Base-by-base conservation (phyloP, 2,888 invertebrate species). In the Philopedon plagiatum region DNA sequence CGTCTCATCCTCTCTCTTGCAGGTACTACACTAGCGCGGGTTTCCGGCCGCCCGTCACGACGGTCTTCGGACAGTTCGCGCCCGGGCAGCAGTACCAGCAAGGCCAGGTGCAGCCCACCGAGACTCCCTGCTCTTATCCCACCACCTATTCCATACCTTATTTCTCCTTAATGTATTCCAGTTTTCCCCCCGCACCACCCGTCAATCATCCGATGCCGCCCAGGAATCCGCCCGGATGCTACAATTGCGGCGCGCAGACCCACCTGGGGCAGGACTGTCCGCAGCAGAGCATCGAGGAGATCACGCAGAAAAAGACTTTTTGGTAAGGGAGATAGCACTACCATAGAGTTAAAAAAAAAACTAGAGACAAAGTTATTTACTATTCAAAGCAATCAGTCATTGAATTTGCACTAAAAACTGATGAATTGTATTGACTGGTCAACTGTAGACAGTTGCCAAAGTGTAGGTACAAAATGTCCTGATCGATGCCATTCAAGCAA, bases 231-330 rank as follows among this genome's bases (percentile, higher is more conserved):
- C 79, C 82, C n/a, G 83, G 83, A 66, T 98, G 97, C 86, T 97
- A 94, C 87, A 98, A 97, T 85, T 98, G 98, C 87, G 97, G 97
- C 73, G 93, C 92, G 63, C 89, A 91, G 66, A 92, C 90, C 61
- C 97, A 98, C 85, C 89, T 90, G 60, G 96, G 96, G 21, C 89
- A 90, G 79, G 97, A 97, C 79, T 98, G 97, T 85, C 93, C 93
- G 82, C 95, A 95, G 84, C 93, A 93, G 76, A 95, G 95, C 67
- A 95, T 97, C 91, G 97, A 98, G 85, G 95, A 96, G 86, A 93
- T 96, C 86, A 94, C 95, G 41, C 89, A 92, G 79, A 90, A 91
- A 76, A 90, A 91, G 76, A 89, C 90, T 74, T 92, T 91, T 81
- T 91, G 84, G 85, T 92, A 73, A 92, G 92, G n/a, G n/a, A n/a